Evolutionary conservation across 2,797 vertebrate genomes (phyloP).

Genomic region (Merluccius polli): DNA sequence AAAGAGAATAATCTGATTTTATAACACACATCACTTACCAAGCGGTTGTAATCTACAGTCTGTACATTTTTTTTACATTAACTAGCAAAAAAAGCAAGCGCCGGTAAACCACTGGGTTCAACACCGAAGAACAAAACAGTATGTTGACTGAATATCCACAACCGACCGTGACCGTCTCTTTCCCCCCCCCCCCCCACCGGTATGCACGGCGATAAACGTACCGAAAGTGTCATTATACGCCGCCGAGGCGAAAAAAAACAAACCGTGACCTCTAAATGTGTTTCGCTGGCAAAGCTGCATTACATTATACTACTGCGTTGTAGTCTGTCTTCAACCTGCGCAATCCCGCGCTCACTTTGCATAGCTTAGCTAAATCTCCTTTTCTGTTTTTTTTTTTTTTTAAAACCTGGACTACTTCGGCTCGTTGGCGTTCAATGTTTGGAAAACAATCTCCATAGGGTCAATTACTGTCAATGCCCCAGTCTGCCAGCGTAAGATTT

Average conservation of each 20-base stretch:
- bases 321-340: background rate
- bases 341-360: background rate
- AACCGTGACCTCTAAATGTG: background rate
- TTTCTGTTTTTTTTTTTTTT: too few relatives aligned
- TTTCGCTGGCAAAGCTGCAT: background rate
- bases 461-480: slow-evolving; percentile 25
- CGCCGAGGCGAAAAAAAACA: background rate
- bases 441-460: slow-evolving; percentile 17
- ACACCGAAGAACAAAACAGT: background rate
- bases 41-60: background rate
- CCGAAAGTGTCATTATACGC: background rate
- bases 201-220: background rate
- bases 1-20: background rate
- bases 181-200: background rate
- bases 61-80: background rate
- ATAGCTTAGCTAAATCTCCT: background rate
- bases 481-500: slow-evolving; percentile 34
- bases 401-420: background rate
- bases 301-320: background rate
- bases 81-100: background rate
- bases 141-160: background rate
- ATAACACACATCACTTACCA: background rate
- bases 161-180: background rate
- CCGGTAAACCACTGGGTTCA: background rate
- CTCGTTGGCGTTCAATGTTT: background rate